Evolutionary conservation across 2,113 vertebrate species (phyloP), one percentile per base, ranked within the genome.

Genomic region (Pseudorhombus dupliciocellatus): DNA sequence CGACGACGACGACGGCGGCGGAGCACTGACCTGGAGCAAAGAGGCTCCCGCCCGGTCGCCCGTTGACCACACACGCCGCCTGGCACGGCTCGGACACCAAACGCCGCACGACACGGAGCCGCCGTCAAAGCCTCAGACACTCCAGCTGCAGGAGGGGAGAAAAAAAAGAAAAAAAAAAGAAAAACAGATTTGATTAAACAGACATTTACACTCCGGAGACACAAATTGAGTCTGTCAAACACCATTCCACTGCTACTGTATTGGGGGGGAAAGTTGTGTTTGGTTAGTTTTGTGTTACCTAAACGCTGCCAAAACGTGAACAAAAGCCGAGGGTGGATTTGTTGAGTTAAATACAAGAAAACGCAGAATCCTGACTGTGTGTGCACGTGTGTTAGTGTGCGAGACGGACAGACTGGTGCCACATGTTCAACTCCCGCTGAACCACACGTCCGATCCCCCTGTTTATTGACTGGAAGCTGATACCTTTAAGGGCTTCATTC

Each of bases 401-500:
- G 74, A 55, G 66, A 20, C 55, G 56, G 79, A 66, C 68, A 52
- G 75, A 76, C 73, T 83, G 70, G 74, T 63, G 80, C 87, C 85
- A 89, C 81, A 86, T 89, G 82, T 87, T 92, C 84, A 89, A 89
- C 91, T 92, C 80, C 73, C 9, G 55, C 72, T 91, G 91, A 90
- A 89, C 85, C 84, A 40, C 62, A 74, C 40, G 75, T 72, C 83
- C 75, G 70, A 86, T 87, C 78, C 80, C 37, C 53, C 59, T 80
- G 87, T 93, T 91, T 91, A 92, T 90, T 88, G 90, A 88, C 84
- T 90, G 81, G 74, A 88, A 89, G 56, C 80, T 14, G 91, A 93
- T 84, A 87, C 81, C 73, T 88, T 90, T 75, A 90, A 87, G 84
- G 83, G 65, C 58, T 90, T 90, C 86, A 90, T 93, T 91, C 89